These are phyloP conservation scores for Paralichthys olivaceus DNA, from an alignment of 2,113 vertebrate genomes.

Conservation along the genomic window DNA sequence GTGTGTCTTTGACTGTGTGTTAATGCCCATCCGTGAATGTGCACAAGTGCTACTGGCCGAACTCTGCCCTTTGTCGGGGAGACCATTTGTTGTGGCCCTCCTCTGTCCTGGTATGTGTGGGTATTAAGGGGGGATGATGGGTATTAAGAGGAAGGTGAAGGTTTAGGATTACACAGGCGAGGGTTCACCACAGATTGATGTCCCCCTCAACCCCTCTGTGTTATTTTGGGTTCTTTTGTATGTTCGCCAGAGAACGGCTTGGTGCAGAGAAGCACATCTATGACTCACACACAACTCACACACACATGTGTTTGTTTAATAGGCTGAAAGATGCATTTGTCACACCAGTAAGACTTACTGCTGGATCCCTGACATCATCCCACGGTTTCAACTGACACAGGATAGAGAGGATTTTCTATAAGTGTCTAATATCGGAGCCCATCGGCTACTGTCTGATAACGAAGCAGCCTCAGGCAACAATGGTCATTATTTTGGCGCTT, in stretches of 20 bases:
- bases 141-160: slow-evolving; percentile 81
- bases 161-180: slow-evolving; percentile 82
- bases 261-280: slow-evolving; percentile 50
- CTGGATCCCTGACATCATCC: slow-evolving; percentile 12
- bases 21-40: slow-evolving; percentile 1
- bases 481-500: no score
- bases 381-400: neutral
- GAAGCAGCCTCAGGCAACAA: neutral
- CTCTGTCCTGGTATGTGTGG: slow-evolving; percentile 80
- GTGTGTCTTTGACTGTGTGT: neutral
- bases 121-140: slow-evolving; percentile 75
- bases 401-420: neutral
- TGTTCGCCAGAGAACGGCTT: slow-evolving; percentile 75
- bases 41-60: slow-evolving; percentile 67
- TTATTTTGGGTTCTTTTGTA: slow-evolving; percentile 86
- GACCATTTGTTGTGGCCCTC: slow-evolving; percentile 84
- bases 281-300: slow-evolving; percentile 30
- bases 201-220: slow-evolving; percentile 70
- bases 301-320: slow-evolving; percentile 46
- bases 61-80: slow-evolving; percentile 83
- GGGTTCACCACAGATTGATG: slow-evolving; percentile 82
- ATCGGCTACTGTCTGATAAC: neutral
- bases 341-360: slow-evolving; percentile 43
- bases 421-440: no score
- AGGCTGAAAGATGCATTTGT: slow-evolving; percentile 57